These are phyloP conservation scores for Emydoidea blandingii DNA, from an alignment of 2,797 vertebrate species.

Conservation along the genomic window DNA sequence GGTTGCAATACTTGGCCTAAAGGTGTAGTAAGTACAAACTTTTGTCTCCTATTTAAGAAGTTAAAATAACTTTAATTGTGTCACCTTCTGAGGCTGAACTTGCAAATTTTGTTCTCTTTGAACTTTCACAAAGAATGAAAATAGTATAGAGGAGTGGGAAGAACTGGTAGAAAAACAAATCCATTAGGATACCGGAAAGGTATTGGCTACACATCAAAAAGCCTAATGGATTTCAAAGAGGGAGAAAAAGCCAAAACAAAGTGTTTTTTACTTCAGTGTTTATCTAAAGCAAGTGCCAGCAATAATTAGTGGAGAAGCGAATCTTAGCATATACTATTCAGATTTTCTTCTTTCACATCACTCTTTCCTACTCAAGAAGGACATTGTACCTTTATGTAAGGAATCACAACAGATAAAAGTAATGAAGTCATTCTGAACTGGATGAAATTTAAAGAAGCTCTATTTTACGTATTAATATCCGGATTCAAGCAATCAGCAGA, in stretches of 20 bases:
- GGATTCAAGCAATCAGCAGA: conserved; percentile 30
- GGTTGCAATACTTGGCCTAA: conserved; percentile 38
- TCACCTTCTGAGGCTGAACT: conserved; percentile 48
- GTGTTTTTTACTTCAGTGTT: conserved; percentile 47
- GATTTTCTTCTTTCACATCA: conserved; percentile 34
- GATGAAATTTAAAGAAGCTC: neutral
- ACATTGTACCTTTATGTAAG: conserved; percentile 50
- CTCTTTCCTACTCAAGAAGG: conserved; percentile 23
- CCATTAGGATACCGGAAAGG: conserved; percentile 11
- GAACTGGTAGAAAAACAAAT: conserved; percentile 4
- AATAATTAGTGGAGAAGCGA: conserved; percentile 48
- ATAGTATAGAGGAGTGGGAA: conserved; percentile 29
- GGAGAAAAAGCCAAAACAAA: conserved; percentile 17
- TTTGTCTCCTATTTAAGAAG: conserved; percentile 45
- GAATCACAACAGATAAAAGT: conserved; percentile 68
- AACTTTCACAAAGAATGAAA: neutral
- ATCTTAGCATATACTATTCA: conserved; percentile 16
- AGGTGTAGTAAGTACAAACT: conserved; percentile 45
- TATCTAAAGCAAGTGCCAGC: conserved; percentile 58
- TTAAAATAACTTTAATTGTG: conserved; percentile 59
- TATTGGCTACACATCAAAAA: conserved; percentile 68
- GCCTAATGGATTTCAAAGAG: conserved; percentile 54
- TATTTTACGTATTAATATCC: neutral
- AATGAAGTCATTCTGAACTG: conserved; percentile 49
- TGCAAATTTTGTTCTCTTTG: conserved; percentile 22